These are phyloP conservation scores for Amiota communis DNA, from an alignment of 2,888 invertebrate genomes.

Conservation along the genomic window DNA sequence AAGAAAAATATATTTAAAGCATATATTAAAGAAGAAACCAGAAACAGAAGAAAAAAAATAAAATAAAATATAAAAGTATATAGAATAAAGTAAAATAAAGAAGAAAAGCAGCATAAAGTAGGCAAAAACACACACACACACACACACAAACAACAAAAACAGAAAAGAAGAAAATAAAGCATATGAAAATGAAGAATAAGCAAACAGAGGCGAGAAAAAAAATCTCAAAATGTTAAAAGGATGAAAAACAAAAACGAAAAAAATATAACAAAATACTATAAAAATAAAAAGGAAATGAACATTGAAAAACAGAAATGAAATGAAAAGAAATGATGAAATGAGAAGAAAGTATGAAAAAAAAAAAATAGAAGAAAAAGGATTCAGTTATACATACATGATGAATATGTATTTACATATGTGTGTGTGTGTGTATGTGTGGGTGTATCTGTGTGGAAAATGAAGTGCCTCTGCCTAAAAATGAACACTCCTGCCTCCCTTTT, in stretches of 20 bases:
- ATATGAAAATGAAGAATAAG: not conserved
- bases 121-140: too few relatives aligned
- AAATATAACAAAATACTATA: too few relatives aligned
- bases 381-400: not conserved
- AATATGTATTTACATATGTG: not conserved
- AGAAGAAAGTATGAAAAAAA: constrained; percentile 11
- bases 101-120: not conserved
- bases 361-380: constrained; percentile 14
- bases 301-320: constrained; percentile 3
- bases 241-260: not conserved
- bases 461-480: not conserved
- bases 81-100: constrained; percentile 9
- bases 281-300: not conserved
- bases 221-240: not conserved
- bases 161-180: constrained; percentile 7
- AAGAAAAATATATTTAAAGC: constrained; percentile 18
- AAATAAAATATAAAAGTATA: not conserved
- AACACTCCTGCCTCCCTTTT: not conserved
- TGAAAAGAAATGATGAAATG: not conserved
- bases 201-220: not conserved
- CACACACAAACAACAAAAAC: not conserved
- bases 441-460: constrained; percentile 14
- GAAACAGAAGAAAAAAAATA: not conserved
- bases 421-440: not conserved
- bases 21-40: not conserved